These are phyloP conservation scores for Melanitta fusca DNA, from an alignment of 2,797 vertebrate genomes.

Conservation along the genomic window DNA sequence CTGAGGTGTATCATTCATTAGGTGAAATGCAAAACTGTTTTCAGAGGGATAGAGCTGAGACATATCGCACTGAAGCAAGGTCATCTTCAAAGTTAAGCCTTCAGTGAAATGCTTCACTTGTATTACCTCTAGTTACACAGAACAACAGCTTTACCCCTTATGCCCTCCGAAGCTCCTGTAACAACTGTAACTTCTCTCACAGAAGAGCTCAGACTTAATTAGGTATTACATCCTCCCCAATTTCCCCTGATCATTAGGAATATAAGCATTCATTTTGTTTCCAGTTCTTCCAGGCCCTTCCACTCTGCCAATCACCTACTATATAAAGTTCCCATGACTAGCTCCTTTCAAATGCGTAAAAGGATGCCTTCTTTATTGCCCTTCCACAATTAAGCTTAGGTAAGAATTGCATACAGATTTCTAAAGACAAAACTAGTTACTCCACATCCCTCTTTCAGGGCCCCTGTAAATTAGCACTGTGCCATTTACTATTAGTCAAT, in stretches of 20 bases:
- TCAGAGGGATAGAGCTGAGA: neutral
- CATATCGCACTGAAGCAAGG: neutral
- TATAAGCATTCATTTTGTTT: neutral
- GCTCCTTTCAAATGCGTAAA: neutral
- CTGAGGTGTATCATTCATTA: neutral
- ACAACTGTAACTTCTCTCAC: neutral
- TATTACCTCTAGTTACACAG: neutral
- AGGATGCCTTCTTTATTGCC: neutral
- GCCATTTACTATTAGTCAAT: neutral
- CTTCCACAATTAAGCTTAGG: neutral
- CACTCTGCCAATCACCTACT: neutral
- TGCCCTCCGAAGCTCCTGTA: neutral
- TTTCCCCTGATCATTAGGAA: neutral
- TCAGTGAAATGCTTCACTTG: neutral
- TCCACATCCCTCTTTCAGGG: neutral
- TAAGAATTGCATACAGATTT: neutral
- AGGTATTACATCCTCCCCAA: neutral
- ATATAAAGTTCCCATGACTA: neutral
- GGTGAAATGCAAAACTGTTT: neutral
- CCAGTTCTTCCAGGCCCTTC: neutral
- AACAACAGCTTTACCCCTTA: neutral
- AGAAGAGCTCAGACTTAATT: neutral
- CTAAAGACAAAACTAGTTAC: neutral
- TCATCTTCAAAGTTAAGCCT: neutral
- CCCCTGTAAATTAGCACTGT: neutral